Evolutionary conservation across 2,797 vertebrate genomes (phyloP).

Genomic region (Pipistrellus pipistrellus): DNA sequence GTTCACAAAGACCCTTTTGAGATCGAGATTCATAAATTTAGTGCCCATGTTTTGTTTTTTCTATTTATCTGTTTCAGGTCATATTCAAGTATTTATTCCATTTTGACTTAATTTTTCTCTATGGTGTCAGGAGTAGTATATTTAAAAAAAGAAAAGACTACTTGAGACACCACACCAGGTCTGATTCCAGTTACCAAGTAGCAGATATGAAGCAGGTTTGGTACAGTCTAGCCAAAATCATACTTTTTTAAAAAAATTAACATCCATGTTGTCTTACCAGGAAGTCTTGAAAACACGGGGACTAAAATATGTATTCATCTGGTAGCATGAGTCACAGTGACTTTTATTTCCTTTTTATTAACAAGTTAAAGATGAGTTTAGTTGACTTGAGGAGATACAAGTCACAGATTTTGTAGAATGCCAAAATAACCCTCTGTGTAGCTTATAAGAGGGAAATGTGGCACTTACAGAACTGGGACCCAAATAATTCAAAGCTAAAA

Average conservation of each 20-base stretch:
- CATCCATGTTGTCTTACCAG: background rate
- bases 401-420: background rate
- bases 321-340: background rate
- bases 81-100: background rate
- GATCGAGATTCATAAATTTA: background rate
- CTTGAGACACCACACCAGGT: background rate
- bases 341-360: background rate
- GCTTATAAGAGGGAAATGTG: background rate
- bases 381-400: background rate
- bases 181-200: background rate
- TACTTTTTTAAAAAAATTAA: background rate
- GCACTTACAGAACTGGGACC: background rate
- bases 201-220: background rate
- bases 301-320: background rate
- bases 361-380: slow-evolving; percentile 3
- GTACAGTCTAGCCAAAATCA: background rate
- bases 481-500: background rate
- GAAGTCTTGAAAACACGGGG: background rate
- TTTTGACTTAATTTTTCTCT: background rate
- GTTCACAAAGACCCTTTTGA: background rate
- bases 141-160: background rate
- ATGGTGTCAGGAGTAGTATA: background rate
- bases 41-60: background rate
- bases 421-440: background rate
- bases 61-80: background rate